These are phyloP conservation scores for Cabera pusaria DNA, from an alignment of 2,888 invertebrate species.

Conservation along the genomic window DNA sequence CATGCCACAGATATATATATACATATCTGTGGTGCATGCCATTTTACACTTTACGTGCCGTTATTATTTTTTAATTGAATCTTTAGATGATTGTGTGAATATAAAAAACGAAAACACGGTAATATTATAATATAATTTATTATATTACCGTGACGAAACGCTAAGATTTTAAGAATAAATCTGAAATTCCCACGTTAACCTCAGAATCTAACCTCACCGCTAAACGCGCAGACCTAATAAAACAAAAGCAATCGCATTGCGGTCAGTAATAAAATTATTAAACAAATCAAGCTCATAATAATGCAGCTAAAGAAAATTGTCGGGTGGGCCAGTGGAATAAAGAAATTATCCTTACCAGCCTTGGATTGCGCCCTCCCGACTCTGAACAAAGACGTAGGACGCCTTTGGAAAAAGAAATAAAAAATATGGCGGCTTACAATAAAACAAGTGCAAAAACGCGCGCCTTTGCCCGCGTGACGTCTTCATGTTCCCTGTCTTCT, in stretches of 20 bases:
- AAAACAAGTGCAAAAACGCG: slow-evolving; percentile 81
- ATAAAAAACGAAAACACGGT: no score
- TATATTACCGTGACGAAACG: no score
- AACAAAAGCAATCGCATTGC: slow-evolving; percentile 61
- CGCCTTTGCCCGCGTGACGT: slow-evolving; percentile 79
- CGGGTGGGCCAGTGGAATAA: slow-evolving; percentile 75
- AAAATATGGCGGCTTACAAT: slow-evolving; percentile 53
- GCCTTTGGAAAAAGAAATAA: slow-evolving; percentile 64
- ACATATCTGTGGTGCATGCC: no score
- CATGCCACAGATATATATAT: no score
- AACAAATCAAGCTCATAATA: slow-evolving; percentile 82
- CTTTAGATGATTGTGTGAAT: no score
- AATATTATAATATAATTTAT: no score
- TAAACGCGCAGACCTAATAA: slow-evolving; percentile 52
- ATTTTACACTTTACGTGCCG: no score
- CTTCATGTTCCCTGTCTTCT: slow-evolving; percentile 74
- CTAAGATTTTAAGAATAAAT: no score
- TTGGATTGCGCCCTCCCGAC: slow-evolving; percentile 65
- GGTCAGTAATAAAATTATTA: slow-evolving; percentile 81
- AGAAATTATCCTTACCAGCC: slow-evolving; percentile 79
- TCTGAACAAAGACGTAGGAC: slow-evolving; percentile 81
- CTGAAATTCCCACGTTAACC: slow-evolving; percentile 34
- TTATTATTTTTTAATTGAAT: no score
- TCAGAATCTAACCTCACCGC: slow-evolving; percentile 38
- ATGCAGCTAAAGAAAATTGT: slow-evolving; percentile 78